Evolutionary conservation across 2,797 vertebrate species (phyloP).

Genomic region (Spheniscus humboldti): DNA sequence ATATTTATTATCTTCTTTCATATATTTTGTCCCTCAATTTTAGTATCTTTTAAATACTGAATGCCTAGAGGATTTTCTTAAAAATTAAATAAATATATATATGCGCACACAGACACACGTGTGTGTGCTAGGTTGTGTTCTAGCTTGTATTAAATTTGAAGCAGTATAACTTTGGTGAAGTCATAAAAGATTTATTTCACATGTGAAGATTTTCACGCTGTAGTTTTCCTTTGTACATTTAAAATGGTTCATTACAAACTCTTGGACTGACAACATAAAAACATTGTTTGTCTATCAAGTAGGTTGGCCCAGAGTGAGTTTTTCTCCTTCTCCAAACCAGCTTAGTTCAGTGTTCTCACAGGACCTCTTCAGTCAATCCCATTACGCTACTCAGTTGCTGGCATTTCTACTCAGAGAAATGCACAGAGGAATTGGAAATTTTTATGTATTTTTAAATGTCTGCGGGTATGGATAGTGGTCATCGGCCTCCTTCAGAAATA

Average conservation of each 20-base stretch:
- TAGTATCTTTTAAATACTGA: not conserved
- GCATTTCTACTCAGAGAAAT: rapidly evolving
- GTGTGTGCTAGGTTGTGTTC: not conserved
- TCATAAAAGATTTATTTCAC: not conserved
- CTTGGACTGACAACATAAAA: not conserved
- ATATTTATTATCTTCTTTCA: not conserved
- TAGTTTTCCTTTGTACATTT: not conserved
- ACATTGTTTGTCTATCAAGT: not conserved
- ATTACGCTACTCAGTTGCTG: rapidly evolving
- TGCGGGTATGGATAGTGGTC: not conserved
- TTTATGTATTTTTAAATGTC: not conserved
- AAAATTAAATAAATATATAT: not conserved
- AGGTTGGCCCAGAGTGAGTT: not conserved
- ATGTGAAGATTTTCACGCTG: not conserved
- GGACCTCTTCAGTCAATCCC: not conserved
- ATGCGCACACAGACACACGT: not conserved
- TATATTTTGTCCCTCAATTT: not conserved
- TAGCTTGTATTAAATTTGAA: not conserved
- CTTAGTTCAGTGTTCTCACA: not conserved
- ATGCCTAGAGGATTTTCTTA: not conserved
- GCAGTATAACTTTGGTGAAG: not conserved
- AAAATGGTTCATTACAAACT: not conserved
- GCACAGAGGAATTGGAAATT: not conserved
- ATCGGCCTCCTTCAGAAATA: not conserved
- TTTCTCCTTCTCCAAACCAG: not conserved